Conservation (phyloP, 2,113 vertebrate genomes). For the Seriola aureovittata region DNA sequence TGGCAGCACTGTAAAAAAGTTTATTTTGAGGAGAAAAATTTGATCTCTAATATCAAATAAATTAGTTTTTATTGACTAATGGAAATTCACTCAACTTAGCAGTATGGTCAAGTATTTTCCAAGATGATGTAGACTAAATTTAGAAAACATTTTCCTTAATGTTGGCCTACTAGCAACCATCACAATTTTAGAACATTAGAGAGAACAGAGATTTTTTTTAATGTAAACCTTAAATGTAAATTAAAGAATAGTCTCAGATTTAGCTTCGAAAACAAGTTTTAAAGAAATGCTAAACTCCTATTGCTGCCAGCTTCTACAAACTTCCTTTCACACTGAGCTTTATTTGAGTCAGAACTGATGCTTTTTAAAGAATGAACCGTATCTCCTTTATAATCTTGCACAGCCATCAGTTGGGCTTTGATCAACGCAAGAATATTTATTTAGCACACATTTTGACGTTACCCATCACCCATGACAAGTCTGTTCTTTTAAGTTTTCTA, state of each 20-base stretch:
- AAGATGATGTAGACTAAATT: background rate
- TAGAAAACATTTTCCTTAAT: background rate
- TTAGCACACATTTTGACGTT: background rate
- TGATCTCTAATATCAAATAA: background rate
- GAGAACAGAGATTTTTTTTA: background rate
- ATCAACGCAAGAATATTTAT: background rate
- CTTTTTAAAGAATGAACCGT: background rate
- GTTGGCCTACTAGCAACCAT: background rate
- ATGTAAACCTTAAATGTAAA: background rate
- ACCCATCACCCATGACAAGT: background rate
- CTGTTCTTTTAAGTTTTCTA: background rate
- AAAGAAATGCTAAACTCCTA: background rate
- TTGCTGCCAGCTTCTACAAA: conserved; percentile 10
- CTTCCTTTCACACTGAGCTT: background rate
- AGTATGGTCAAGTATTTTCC: background rate
- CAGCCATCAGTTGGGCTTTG: background rate
- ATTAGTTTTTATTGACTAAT: background rate
- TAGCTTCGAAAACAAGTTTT: background rate
- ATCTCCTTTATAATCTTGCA: background rate
- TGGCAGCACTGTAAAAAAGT: background rate
- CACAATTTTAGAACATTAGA: background rate
- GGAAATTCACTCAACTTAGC: background rate
- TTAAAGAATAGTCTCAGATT: too few relatives aligned
- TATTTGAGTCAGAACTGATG: background rate
- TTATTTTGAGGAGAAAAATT: background rate